These are phyloP conservation scores for Lamellibrachia luymesi DNA, from an alignment of 1,140 invertebrate species.

Conservation along the genomic window DNA sequence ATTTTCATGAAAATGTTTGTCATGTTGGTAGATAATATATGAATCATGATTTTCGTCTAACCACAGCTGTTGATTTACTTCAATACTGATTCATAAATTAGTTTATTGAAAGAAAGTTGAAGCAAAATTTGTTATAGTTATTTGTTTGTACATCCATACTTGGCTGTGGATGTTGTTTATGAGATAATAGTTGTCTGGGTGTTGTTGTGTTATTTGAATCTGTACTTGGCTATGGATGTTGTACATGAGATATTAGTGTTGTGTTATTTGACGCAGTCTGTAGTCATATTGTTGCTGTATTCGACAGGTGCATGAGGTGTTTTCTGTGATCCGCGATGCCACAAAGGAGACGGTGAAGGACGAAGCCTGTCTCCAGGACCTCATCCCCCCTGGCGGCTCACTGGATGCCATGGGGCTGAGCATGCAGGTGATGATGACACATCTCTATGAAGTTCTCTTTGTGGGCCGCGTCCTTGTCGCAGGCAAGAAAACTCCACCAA, in stretches of 20 bases:
- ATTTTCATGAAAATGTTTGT: neutral
- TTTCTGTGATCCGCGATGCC: slow-evolving; percentile 51
- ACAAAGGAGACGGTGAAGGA: slow-evolving; percentile 37
- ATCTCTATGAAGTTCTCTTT: slow-evolving; percentile 72
- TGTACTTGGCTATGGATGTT: neutral
- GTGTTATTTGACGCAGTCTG: neutral
- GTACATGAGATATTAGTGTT: neutral
- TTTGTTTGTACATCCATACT: neutral
- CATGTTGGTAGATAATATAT: neutral
- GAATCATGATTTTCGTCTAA: neutral
- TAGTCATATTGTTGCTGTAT: slow-evolving; percentile 19
- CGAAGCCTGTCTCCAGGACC: neutral
- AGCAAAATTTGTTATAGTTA: neutral
- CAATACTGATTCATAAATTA: neutral
- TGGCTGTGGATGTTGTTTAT: neutral
- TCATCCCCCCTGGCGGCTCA: neutral
- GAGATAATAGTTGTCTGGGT: neutral
- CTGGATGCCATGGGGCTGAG: neutral
- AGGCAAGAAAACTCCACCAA: slow-evolving; percentile 79
- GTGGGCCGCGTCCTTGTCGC: slow-evolving; percentile 84
- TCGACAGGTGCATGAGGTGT: slow-evolving; percentile 52
- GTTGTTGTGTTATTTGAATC: neutral
- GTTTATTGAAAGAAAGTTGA: neutral
- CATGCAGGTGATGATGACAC: neutral
- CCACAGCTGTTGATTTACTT: neutral